Evolutionary conservation across 2,888 invertebrate species (phyloP).

Genomic region (Agapostemon virescens): DNA sequence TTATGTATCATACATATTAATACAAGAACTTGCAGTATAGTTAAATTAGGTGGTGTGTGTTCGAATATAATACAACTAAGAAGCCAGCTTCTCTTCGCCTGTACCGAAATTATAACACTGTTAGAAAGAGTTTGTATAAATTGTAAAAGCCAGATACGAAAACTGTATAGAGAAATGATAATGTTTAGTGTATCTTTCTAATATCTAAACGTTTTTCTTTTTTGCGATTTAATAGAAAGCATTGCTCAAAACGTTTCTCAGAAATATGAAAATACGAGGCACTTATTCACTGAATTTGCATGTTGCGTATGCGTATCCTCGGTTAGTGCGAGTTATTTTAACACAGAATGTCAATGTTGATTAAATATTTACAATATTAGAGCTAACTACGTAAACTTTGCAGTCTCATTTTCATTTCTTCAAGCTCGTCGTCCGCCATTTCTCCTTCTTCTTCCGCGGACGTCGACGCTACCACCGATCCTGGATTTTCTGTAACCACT

Average conservation of each 20-base stretch:
- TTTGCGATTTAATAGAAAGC: constrained; percentile 36
- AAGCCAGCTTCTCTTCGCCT: constrained; percentile 57
- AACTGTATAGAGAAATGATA: constrained; percentile 40
- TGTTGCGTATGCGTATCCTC: constrained; percentile 18
- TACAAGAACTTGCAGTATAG: constrained; percentile 32
- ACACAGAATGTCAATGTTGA: constrained; percentile 17
- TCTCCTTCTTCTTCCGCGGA: constrained; percentile 84
- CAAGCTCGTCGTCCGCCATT: constrained; percentile 88
- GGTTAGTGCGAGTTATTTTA: constrained; percentile 31
- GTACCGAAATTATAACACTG: constrained; percentile 20
- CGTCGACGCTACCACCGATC: constrained; percentile 82
- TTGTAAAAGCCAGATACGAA: constrained; percentile 46
- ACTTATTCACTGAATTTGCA: constrained; percentile 30
- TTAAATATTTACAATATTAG: constrained; percentile 50
- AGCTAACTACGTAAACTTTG: constrained; percentile 92
- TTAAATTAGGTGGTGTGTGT: constrained; percentile 36
- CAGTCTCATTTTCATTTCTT: constrained; percentile 94
- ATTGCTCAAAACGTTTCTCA: constrained; percentile 10
- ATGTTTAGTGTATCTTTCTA: constrained; percentile 12
- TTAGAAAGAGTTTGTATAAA: constrained; percentile 22
- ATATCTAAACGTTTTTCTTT: constrained; percentile 22
- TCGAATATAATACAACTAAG: constrained; percentile 49
- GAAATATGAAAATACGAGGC: constrained; percentile 35
- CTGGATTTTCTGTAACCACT: constrained; percentile 85
- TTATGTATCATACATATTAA: constrained; percentile 48